phyloP scores from a whole-genome alignment of 2,888 invertebrate species.

The Caenorhabditis sp. region DNA sequence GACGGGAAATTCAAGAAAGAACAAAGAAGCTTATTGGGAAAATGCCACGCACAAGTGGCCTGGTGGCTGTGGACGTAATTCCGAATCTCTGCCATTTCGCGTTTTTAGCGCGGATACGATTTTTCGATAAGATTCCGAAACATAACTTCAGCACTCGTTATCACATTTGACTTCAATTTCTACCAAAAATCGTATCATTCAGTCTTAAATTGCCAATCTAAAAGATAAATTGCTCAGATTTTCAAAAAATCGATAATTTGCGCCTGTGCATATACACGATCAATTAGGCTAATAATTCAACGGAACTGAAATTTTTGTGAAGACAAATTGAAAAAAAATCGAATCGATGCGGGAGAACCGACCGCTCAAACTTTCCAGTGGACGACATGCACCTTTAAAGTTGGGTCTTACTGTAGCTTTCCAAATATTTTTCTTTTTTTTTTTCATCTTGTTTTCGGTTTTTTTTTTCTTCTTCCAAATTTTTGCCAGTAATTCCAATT shows the following conservation, averaged over 20 bases:
- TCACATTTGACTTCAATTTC: neutral
- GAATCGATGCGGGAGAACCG: too few species aligned
- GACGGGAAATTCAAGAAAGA: neutral
- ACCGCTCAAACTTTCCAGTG: neutral
- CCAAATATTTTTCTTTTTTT: neutral
- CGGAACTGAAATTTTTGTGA: too few species aligned
- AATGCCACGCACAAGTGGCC: constrained; percentile 52
- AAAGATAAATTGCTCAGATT: neutral
- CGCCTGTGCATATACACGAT: neutral
- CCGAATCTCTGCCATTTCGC: constrained; percentile 35
- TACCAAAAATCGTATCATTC: neutral
- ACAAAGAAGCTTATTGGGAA: neutral
- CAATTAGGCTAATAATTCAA: neutral
- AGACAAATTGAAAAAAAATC: neutral
- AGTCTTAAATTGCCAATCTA: neutral
- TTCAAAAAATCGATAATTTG: constrained; percentile 2
- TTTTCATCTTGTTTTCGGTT: neutral
- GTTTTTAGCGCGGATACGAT: constrained; percentile 20
- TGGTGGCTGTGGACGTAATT: neutral
- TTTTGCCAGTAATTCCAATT: too few species aligned
- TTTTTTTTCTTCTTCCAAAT: neutral
- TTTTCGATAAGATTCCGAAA: neutral
- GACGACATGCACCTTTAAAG: constrained; percentile 2
- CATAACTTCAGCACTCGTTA: neutral
- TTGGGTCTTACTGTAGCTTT: neutral